Conservation (phyloP, 2,797 vertebrate species). For the Brotula barbata region DNA sequence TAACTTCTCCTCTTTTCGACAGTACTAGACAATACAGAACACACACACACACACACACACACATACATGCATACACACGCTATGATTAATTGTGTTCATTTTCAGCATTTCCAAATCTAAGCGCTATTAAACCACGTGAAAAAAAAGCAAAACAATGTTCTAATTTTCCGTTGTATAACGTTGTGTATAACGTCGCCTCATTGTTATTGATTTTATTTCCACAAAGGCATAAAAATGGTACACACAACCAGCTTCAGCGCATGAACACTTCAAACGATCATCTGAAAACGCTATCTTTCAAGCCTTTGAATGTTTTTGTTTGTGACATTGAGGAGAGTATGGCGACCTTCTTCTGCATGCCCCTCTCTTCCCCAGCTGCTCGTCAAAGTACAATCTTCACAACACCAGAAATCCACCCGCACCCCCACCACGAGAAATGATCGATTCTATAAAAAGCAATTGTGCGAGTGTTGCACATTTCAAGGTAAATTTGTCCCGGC, state of each 20-base stretch:
- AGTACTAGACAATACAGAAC: background rate
- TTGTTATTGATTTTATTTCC: conserved; percentile 8
- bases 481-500: conserved; percentile 75
- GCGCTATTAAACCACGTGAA: too few species aligned
- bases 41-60: background rate
- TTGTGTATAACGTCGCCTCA: too few species aligned
- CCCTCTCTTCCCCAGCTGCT: conserved; percentile 20
- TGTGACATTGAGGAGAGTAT: conserved; percentile 38
- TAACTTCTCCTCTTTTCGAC: conserved; percentile 14
- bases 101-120: too few species aligned
- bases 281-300: background rate
- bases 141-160: too few species aligned
- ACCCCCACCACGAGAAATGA: conserved; percentile 43
- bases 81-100: too few species aligned
- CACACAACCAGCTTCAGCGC: background rate
- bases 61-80: conserved; percentile 1
- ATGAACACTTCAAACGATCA: conserved; percentile 24
- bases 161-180: too few species aligned
- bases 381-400: conserved; percentile 51
- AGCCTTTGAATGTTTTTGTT: conserved; percentile 21
- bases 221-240: background rate
- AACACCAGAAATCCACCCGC: conserved; percentile 27
- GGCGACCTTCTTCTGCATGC: conserved; percentile 44
- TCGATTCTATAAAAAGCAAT: conserved; percentile 68
- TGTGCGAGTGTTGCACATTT: conserved; percentile 64